Evolutionary conservation across 2,888 invertebrate species (phyloP).

Genomic region (Leptopterna dolabrata): DNA sequence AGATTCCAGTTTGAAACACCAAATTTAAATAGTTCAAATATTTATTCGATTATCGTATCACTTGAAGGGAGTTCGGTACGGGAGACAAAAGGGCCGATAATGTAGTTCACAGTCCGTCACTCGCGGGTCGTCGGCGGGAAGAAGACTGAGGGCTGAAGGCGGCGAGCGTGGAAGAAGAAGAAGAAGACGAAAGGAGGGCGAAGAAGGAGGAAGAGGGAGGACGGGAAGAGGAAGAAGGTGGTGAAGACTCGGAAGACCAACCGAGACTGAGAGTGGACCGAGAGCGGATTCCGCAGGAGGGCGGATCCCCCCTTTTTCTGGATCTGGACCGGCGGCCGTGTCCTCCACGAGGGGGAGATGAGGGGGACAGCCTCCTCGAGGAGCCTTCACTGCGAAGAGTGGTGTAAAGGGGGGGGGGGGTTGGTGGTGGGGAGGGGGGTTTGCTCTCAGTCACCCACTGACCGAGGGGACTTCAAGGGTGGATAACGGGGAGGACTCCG

Average conservation of each 20-base stretch:
- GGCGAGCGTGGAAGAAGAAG: neutral
- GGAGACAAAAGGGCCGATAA: neutral
- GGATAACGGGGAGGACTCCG: constrained; percentile 20
- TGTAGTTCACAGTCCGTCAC: neutral
- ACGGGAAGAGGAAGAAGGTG: neutral
- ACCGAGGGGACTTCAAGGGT: constrained; percentile 16
- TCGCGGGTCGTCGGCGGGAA: neutral
- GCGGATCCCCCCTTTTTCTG: constrained; percentile 27
- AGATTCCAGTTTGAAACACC: constrained; percentile 25
- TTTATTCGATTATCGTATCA: neutral
- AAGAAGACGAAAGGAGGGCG: neutral
- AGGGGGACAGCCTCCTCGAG: neutral
- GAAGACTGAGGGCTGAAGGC: neutral
- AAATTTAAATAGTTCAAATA: neutral
- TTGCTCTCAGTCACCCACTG: constrained; percentile 29
- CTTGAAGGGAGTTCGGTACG: neutral
- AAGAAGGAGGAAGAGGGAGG: neutral
- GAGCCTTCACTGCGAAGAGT: neutral
- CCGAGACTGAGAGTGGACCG: constrained; percentile 34
- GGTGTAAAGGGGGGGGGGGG: neutral
- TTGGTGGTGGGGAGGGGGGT: neutral
- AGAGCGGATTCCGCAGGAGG: constrained; percentile 34
- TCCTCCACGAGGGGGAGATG: neutral
- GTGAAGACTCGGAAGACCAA: constrained; percentile 25
- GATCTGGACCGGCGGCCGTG: neutral